Conservation (phyloP, 2,113 vertebrate species). For the Oreocharis arfaki region DNA sequence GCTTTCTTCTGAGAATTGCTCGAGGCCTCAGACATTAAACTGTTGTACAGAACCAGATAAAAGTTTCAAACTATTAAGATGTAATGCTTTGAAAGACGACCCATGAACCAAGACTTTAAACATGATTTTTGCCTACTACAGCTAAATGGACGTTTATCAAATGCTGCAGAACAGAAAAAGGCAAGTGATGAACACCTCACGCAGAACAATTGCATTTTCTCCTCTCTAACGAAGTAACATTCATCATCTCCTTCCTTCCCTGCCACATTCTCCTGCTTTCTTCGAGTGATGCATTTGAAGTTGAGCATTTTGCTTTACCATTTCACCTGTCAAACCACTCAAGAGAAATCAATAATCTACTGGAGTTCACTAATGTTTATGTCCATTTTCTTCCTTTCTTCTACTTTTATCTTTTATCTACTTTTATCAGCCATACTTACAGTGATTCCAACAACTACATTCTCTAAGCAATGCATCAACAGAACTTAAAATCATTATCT, state of each 20-base stretch:
- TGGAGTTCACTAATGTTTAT: constrained; percentile 16
- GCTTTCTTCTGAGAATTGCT: background rate
- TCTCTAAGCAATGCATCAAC: background rate
- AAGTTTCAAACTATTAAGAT: constrained; percentile 4
- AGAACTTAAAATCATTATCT: background rate
- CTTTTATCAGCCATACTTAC: background rate
- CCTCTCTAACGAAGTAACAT: constrained; percentile 34
- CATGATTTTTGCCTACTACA: constrained; percentile 39
- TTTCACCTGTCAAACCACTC: constrained; percentile 40
- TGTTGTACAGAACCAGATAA: background rate
- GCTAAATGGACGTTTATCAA: constrained; percentile 58
- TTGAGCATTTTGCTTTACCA: constrained; percentile 35
- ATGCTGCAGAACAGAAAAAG: constrained; percentile 23
- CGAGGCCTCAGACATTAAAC: background rate
- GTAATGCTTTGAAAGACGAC: constrained; percentile 47
- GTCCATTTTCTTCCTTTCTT: constrained; percentile 28
- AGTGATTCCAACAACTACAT: background rate
- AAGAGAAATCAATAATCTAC: constrained; percentile 49
- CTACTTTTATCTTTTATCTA: background rate
- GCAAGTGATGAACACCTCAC: constrained; percentile 47
- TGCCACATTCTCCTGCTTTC: background rate
- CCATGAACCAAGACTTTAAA: constrained; percentile 42
- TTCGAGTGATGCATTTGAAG: constrained; percentile 21
- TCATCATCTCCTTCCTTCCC: constrained; percentile 35
- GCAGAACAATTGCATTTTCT: constrained; percentile 48